Evolutionary conservation across 2,888 invertebrate genomes (phyloP).

Genomic region (Cheilosia urbana): DNA sequence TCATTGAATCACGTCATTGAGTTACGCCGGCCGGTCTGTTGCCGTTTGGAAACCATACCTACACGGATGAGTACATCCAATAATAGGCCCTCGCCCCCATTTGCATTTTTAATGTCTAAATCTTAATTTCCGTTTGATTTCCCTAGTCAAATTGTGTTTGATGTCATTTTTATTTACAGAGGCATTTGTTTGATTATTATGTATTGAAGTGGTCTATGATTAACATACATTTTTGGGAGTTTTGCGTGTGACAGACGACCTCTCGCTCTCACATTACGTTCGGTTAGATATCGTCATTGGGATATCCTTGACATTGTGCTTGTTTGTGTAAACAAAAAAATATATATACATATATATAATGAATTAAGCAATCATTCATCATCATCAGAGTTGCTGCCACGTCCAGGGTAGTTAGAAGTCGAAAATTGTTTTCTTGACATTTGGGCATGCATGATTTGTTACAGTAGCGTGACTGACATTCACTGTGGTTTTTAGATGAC

Average conservation of each 20-base stretch:
- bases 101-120: constrained; percentile 48
- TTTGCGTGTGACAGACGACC: constrained; percentile 25
- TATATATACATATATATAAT: constrained; percentile 19
- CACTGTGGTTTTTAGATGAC: constrained; percentile 39
- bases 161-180: constrained; percentile 55
- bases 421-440: constrained; percentile 64
- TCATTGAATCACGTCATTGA: constrained; percentile 25
- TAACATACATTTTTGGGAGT: constrained; percentile 18
- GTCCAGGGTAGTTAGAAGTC: constrained; percentile 33
- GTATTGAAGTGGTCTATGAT: constrained; percentile 40
- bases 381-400: constrained; percentile 55
- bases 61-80: constrained; percentile 32
- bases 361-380: constrained; percentile 70
- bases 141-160: constrained; percentile 35
- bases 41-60: background rate
- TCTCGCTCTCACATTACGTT: background rate
- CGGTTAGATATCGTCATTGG: constrained; percentile 28
- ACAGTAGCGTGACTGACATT: constrained; percentile 65
- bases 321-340: background rate
- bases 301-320: constrained; percentile 53
- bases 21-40: background rate
- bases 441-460: constrained; percentile 72
- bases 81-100: constrained; percentile 1
- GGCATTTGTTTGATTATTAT: constrained; percentile 36
- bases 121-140: constrained; percentile 46